These are phyloP conservation scores for Ctenomys sociabilis DNA, from an alignment of 2,113 vertebrate species.

Conservation along the genomic window DNA sequence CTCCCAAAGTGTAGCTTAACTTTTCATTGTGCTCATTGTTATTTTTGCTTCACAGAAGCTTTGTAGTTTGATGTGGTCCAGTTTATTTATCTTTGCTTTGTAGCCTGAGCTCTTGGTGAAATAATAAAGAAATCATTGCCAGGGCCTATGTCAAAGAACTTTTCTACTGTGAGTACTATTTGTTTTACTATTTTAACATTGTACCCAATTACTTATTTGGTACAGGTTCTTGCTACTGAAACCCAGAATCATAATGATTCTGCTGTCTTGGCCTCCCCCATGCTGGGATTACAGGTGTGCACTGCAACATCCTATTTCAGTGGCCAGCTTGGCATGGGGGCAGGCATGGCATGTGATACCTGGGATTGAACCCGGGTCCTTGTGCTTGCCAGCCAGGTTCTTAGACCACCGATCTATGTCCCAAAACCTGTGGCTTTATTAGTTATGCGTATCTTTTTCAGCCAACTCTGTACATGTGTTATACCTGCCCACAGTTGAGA, in stretches of 20 bases:
- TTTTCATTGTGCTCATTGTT: neutral
- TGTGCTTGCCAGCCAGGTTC: too few species aligned
- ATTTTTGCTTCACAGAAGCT: neutral
- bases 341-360: too few species aligned
- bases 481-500: neutral
- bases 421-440: neutral
- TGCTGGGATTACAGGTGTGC: too few species aligned
- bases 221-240: too few species aligned
- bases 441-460: neutral
- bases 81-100: neutral
- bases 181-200: neutral
- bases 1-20: neutral
- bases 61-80: neutral
- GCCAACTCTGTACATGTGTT: neutral
- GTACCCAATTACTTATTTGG: too few species aligned
- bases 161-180: neutral
- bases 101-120: neutral
- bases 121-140: neutral
- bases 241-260: too few species aligned
- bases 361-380: too few species aligned
- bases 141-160: neutral
- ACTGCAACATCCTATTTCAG: too few species aligned
- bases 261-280: too few species aligned
- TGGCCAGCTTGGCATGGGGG: too few species aligned
- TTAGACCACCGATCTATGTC: too few species aligned